Evolutionary conservation across 2,797 vertebrate species (phyloP), one percentile per base, ranked within the genome.

Genomic region (Bradypodion pumilum): DNA sequence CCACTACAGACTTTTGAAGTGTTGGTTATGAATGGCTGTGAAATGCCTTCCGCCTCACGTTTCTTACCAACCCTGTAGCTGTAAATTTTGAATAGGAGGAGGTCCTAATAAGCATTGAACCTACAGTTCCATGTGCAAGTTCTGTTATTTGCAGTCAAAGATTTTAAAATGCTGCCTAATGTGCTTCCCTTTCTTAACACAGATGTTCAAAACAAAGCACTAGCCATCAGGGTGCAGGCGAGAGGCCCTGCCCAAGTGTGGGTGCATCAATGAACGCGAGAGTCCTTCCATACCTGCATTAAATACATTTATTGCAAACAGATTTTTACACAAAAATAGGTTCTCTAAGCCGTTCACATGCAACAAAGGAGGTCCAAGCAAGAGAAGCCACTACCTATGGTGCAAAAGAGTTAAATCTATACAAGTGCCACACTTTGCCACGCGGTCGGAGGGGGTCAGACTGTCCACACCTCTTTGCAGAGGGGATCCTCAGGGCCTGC

Each of bases 241-340:
- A 16, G 7, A 19, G 32, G 3, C 27, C n/a, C n/a, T n/a, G n/a
- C n/a, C n/a, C n/a, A n/a, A n/a, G n/a, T n/a, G 10, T 1, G 0
- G 3, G 42, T n/a, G n/a, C n/a, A 3, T 15, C 81, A 76, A 82
- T 74, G 0, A 72, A 83, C 87, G 78, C 85, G 16, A 3, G 79
- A 82, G 9, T 84, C 0, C 23, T 0, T 44, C 88, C 82, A 82
- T 90, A 84, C 82, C 91, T 76, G 74, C 94, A 66, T 95, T 93
- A 92, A 95, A 94, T 82, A 96, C 93, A 90, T 95, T 95, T 95
- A 96, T 94, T 95, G 94, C 94, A 93, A 95, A 94, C 92, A 42
- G 92, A 81, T 95, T 92, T 89, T 93, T 95, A 97, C 95, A 96
- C 90, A 95, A 95, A 95, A 96, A 96, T 96, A 97, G 95, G 95